phyloP scores from a whole-genome alignment of 2,113 vertebrate species.

The Gymnogyps californianus region DNA sequence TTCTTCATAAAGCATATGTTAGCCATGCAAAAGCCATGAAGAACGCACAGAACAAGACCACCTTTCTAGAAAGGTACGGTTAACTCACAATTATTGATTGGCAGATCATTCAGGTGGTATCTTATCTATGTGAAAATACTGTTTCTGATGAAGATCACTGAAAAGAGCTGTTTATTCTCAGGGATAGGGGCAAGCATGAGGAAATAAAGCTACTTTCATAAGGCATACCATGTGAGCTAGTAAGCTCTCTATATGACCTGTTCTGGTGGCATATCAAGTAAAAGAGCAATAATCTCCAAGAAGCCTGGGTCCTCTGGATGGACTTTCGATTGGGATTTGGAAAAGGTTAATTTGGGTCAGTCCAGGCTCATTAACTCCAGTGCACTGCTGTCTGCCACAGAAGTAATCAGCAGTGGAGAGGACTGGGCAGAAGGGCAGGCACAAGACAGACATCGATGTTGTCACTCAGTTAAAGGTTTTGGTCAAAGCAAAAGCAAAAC shows the following conservation, averaged over 20 bases:
- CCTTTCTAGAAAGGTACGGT: neutral
- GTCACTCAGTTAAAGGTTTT: neutral
- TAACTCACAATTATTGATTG: neutral
- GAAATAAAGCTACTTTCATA: neutral
- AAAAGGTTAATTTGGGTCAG: neutral
- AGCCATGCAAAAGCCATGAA: conserved; percentile 35
- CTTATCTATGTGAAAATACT: neutral
- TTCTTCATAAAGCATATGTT: neutral
- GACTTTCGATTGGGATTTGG: neutral
- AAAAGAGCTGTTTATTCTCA: neutral
- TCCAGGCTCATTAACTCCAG: neutral
- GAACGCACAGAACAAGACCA: neutral
- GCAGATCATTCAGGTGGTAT: neutral
- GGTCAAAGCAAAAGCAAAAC: conserved; percentile 8
- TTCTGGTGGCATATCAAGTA: neutral
- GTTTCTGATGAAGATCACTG: neutral
- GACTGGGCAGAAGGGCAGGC: neutral
- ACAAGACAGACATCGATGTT: neutral
- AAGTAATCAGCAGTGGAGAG: neutral
- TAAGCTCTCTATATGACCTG: neutral
- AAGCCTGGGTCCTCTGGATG: neutral
- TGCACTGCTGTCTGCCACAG: neutral
- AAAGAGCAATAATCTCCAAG: neutral
- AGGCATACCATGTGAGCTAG: neutral
- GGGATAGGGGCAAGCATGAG: neutral